A percentile compares a stretch with the other conserved stretches of the same genome.
Evolutionary conservation across 2,797 vertebrate genomes (phyloP).

Genomic region (Agapornis canus): DNA sequence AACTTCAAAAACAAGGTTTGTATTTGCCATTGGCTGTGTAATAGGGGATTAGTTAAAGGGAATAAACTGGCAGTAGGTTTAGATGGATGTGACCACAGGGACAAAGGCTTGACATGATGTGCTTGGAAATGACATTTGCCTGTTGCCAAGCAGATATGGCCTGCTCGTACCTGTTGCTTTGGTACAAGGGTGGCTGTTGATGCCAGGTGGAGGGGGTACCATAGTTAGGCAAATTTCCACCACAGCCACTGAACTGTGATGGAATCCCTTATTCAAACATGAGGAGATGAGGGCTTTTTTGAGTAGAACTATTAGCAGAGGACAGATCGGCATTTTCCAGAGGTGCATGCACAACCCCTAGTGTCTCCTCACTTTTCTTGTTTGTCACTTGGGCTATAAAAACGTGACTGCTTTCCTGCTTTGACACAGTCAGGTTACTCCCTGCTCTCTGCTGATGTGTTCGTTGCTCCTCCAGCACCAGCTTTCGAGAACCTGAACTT

Average conservation of each 20-base stretch:
- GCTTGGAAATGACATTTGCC: slow-evolving; percentile 35
- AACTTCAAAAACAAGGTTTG: slow-evolving; percentile 56
- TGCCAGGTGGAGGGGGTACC: not conserved
- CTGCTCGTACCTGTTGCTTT: slow-evolving; percentile 32
- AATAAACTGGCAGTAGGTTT: slow-evolving; percentile 43
- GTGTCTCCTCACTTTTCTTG: not conserved
- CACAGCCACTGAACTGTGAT: not conserved
- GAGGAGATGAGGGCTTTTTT: not conserved
- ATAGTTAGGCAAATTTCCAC: not conserved
- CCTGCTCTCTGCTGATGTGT: not conserved
- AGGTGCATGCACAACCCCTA: not conserved
- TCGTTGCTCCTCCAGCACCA: rapidly evolving
- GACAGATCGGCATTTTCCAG: slow-evolving; percentile 8
- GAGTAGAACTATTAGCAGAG: not conserved
- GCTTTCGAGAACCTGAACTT: not conserved
- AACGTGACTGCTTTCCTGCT: not conserved
- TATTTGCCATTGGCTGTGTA: slow-evolving; percentile 35
- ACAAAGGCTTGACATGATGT: not conserved
- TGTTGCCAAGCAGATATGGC: slow-evolving; percentile 3
- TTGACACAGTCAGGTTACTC: not conserved
- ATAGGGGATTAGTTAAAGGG: slow-evolving; percentile 32
- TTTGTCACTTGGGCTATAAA: not conserved
- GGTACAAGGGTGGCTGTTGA: not conserved
- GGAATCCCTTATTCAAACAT: not conserved
- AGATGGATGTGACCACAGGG: slow-evolving; percentile 34